Evolutionary conservation across 2,888 invertebrate species (phyloP), one percentile per base, ranked within the genome.

Genomic region (Patella caerulea): DNA sequence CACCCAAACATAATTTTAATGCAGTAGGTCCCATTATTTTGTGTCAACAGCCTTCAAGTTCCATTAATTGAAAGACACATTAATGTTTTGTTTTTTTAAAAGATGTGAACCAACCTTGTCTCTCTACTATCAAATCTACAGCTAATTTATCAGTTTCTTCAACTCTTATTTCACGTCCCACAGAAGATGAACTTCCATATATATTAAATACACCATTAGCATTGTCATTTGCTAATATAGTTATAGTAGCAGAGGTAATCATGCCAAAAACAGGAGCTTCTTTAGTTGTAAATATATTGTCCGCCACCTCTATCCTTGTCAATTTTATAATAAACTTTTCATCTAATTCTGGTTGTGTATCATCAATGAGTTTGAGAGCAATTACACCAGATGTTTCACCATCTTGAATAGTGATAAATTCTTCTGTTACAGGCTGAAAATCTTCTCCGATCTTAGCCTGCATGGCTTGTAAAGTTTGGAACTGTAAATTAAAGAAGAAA

Each of bases 151-250:
- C 83, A 76, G 82, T 85, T 78, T 91, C 91, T 76, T 88, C 86
- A 12, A 90, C 90, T n/a, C 83, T 77, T 24, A 91, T 80, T 11
- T 76, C 71, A 34, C 83, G 84, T 45, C 87, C 87, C 12, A 4
- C 11, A 65, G 19, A 12, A 56, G 76, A 81, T n/a, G 83, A 79
- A 11, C 78, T 74, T 9, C 88, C 87, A 71, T 85, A 86, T 14
- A 91, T 80, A 15, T 83, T 83, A 82, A 91, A 90, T 29, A 86
- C 83, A 9, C 91, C 91, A 78, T 89, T 87, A 11, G 91, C 89
- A 82, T 89, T 87, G 78, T 91, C 91, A 83, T 89, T 91, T 55
- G 83, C 82, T 7, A 76, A 81, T 29, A 91, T 90, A 52, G 82
- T 85, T 3, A 91, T 86, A 5, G 81, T 81, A 7, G 88, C 86